Evolutionary conservation across 2,888 invertebrate genomes (phyloP).

Genomic region (Tipula helvola): DNA sequence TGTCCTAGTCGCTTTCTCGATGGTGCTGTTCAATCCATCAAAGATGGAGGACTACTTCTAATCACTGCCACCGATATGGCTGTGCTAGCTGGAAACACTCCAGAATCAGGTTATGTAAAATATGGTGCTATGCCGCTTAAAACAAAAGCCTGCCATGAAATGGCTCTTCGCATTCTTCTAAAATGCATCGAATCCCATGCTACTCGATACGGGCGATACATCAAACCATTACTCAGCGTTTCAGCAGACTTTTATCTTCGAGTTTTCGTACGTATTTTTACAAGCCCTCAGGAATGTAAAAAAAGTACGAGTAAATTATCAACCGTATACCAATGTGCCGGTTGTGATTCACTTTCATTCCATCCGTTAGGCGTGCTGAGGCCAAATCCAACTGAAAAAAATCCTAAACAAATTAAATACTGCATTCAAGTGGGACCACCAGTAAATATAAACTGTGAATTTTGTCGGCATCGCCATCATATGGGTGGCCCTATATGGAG

Average conservation of each 20-base stretch:
- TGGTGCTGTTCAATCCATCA: conserved; percentile 68
- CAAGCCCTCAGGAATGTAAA: conserved; percentile 76
- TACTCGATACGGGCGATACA: conserved; percentile 84
- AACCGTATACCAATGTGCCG: conserved; percentile 78
- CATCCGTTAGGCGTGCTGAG: conserved; percentile 62
- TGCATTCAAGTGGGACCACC: conserved; percentile 56
- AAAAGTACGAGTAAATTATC: conserved; percentile 74
- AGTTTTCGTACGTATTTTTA: conserved; percentile 75
- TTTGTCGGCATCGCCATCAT: conserved; percentile 65
- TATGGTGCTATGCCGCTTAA: conserved; percentile 85
- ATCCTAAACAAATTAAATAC: conserved; percentile 46
- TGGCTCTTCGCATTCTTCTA: conserved; percentile 87
- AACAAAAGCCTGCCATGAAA: conserved; percentile 86
- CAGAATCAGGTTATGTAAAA: conserved; percentile 88
- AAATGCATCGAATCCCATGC: conserved; percentile 86
- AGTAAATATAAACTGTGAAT: conserved; percentile 51
- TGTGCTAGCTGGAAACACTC: conserved; percentile 86
- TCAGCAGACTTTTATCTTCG: conserved; percentile 95
- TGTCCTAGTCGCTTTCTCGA: conserved; percentile 89
- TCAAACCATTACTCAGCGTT: conserved; percentile 77
- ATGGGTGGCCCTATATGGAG: conserved; percentile 94
- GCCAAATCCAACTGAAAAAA: conserved; percentile 43
- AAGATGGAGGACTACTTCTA: conserved; percentile 74
- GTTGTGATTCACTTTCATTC: conserved; percentile 69
- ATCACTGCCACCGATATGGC: conserved; percentile 98